phyloP scores from a whole-genome alignment of 2,888 invertebrate genomes.

The Pyrrhopygopsis socrates region DNA sequence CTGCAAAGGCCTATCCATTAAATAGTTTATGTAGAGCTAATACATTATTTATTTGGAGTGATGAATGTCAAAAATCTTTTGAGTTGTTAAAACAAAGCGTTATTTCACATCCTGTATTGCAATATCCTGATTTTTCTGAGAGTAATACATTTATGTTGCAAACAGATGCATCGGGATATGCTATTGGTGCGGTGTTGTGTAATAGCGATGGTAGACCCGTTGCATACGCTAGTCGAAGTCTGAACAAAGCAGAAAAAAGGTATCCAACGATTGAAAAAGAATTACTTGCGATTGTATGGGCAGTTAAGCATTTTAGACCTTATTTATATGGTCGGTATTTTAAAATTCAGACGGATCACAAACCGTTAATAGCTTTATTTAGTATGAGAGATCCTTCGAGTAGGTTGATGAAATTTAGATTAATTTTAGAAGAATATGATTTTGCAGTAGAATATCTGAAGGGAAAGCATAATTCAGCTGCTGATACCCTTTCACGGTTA shows the following conservation, averaged over 20 bases:
- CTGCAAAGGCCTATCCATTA: no score
- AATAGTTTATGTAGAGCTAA: no score
- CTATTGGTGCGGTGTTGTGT: not conserved
- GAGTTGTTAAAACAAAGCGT: not conserved
- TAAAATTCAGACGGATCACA: not conserved
- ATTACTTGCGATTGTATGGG: no score
- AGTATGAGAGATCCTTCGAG: not conserved
- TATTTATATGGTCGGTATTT: no score
- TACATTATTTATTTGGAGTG: not conserved
- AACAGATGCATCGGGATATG: conserved; percentile 1
- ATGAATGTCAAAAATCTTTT: conserved; percentile 3
- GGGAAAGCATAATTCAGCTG: not conserved
- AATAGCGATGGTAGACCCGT: not conserved
- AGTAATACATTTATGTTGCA: not conserved
- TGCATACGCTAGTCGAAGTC: not conserved
- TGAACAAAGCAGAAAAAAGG: conserved; percentile 1
- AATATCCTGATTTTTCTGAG: conserved; percentile 4
- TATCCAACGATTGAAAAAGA: not conserved
- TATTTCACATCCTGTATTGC: not conserved
- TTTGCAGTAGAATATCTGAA: not conserved
- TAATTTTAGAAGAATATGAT: conserved; percentile 8
- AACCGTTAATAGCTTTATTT: not conserved
- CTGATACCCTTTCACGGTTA: conserved; percentile 1
- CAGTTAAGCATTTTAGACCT: no score
- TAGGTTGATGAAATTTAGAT: no score